Evolutionary conservation across 2,888 invertebrate genomes (phyloP), one percentile per base, ranked within the genome.

Genomic region (Hipparchia sbordonii): DNA sequence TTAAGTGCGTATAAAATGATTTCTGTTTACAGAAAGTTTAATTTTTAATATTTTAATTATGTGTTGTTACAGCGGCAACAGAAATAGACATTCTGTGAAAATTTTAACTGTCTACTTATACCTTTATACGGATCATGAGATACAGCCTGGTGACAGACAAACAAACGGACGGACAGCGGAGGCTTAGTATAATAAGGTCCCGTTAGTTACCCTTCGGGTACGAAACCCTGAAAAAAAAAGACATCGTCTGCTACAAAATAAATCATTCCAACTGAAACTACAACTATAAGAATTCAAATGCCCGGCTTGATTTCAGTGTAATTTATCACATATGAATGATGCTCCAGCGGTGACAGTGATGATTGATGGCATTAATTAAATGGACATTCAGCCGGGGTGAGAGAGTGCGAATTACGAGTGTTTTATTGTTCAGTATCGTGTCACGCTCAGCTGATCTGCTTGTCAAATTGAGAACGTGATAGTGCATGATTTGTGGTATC

Each of bases 271-370:
- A 51, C 7, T 45, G 39, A 67, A 56, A 56, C 56, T 45, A 67
- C 56, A 46, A n/a, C 39, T n/a, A 33, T 46, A 61, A 56, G 45
- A 45, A 45, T 67, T 67, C 48, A 67, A 67, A 67, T 48, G 67
- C 56, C 67, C 6, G 48, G 57, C 59, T 67, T 67, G 59, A 45
- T 59, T 13, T 59, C 46, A 46, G 59, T 46, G 67, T 57, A 67
- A 67, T 67, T 67, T 59, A 67, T 67, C 67, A 67, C 67, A 10
- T 46, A 67, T 57, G 67, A 67, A 67, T 67, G 67, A 59, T 59
- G 67, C 67, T 59, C 45, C 67, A 46, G 57, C 48, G 67, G 46
- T 59, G 67, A 67, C 67, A 48, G 23, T 67, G 67, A 59, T 67
- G 67, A 67, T 67, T 46, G 67, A 67, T 67, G 46, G 67, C 23